Evolutionary conservation across 2,797 vertebrate genomes (phyloP).

Genomic region (Micropoecilia bifurca): DNA sequence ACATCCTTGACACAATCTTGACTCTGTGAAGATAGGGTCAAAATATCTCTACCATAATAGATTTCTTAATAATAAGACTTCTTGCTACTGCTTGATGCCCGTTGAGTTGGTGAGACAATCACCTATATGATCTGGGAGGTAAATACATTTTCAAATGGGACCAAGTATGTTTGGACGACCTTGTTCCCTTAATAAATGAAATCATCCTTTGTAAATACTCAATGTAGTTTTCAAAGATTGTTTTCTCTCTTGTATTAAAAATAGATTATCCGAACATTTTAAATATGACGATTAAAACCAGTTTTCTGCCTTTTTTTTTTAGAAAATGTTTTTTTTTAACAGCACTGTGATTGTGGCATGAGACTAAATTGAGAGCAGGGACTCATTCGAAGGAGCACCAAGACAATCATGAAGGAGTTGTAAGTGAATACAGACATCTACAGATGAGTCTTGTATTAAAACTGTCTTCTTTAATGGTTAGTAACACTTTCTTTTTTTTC

Average conservation of each 20-base stretch:
- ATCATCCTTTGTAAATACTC: neutral
- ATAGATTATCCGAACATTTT: neutral
- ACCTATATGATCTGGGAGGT: neutral
- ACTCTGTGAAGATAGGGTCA: neutral
- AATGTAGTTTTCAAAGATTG: neutral
- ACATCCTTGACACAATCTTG: neutral
- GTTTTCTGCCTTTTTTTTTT: neutral
- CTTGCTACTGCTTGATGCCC: neutral
- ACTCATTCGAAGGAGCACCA: neutral
- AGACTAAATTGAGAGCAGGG: neutral
- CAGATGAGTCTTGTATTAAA: neutral
- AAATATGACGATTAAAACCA: neutral
- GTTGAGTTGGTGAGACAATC: neutral
- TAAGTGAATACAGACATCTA: neutral
- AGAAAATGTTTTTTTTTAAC: neutral
- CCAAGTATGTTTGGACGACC: neutral
- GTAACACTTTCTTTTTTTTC: neutral
- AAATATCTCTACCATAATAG: neutral
- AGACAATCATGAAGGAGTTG: neutral
- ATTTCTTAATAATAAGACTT: neutral
- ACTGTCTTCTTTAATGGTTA: neutral
- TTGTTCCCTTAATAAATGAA: neutral
- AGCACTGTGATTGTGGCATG: neutral
- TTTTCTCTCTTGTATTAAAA: neutral
- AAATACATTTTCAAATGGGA: neutral